These are phyloP conservation scores for Cynoglossus semilaevis DNA, from an alignment of 2,113 vertebrate species.

Conservation along the genomic window DNA sequence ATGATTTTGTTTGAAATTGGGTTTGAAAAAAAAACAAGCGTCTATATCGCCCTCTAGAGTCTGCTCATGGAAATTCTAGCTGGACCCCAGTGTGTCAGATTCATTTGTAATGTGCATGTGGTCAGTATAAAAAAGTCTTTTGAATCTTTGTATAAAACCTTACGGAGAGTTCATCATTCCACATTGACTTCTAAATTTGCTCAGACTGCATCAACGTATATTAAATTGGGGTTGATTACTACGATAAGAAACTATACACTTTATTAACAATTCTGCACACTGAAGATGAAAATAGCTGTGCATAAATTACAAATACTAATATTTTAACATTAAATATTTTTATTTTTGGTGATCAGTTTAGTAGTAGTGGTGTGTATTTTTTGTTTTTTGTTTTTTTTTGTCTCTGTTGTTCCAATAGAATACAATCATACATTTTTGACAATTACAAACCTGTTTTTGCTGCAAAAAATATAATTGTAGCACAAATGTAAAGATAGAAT, in stretches of 20 bases:
- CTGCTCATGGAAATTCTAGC: no score
- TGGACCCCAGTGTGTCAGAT: no score
- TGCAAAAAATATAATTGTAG: background rate
- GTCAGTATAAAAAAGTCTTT: no score
- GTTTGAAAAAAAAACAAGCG: background rate
- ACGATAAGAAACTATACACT: slow-evolving; percentile 8
- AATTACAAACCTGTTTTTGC: slow-evolving; percentile 14
- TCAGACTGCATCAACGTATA: background rate
- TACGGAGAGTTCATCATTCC: no score
- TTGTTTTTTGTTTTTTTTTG: slow-evolving; percentile 9
- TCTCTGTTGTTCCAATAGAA: slow-evolving; percentile 5
- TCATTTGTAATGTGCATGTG: no score
- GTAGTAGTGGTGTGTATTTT: slow-evolving; percentile 16
- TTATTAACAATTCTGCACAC: slow-evolving; percentile 47
- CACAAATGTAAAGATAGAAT: background rate
- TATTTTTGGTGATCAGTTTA: background rate
- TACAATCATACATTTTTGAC: slow-evolving; percentile 37
- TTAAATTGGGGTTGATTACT: background rate
- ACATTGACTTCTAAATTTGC: background rate
- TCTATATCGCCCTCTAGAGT: background rate
- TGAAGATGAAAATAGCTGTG: slow-evolving; percentile 34
- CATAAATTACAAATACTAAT: slow-evolving; percentile 35
- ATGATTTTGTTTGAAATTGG: no score
- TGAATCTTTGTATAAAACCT: no score
- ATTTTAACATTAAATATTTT: slow-evolving; percentile 4